Conservation (phyloP, 2,888 invertebrate species). For the Syrphus vitripennis region DNA sequence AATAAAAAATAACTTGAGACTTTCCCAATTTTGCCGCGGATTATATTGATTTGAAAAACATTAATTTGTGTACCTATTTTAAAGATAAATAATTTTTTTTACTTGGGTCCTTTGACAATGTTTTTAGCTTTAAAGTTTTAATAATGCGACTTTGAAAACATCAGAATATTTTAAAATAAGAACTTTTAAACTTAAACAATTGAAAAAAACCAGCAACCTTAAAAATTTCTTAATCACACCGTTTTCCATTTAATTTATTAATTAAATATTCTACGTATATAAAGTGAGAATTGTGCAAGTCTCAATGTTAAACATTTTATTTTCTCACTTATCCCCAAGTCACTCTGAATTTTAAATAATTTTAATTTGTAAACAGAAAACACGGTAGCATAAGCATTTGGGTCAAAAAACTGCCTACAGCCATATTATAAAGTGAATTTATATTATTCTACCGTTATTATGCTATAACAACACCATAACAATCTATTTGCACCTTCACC, state of each 20-base stretch:
- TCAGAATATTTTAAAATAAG: no score
- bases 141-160: no score
- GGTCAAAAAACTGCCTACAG: not conserved
- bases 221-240: not conserved
- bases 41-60: no score
- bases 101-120: no score
- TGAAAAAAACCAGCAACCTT: no score
- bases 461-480: not conserved
- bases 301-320: not conserved
- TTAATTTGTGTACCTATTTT: no score
- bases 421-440: no score
- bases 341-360: not conserved
- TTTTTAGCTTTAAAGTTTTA: no score
- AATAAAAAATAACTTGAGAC: no score
- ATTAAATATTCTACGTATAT: not conserved
- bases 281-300: not conserved
- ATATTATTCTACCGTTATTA: not conserved
- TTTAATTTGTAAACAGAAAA: not conserved
- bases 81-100: no score
- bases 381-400: not conserved
- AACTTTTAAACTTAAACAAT: no score
- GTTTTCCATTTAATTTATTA: not conserved
- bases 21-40: no score
- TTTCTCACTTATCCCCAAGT: not conserved
- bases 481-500: slow-evolving; percentile 5